Conservation (phyloP, 1,140 invertebrate species). For the Drosophila bifasciata region DNA sequence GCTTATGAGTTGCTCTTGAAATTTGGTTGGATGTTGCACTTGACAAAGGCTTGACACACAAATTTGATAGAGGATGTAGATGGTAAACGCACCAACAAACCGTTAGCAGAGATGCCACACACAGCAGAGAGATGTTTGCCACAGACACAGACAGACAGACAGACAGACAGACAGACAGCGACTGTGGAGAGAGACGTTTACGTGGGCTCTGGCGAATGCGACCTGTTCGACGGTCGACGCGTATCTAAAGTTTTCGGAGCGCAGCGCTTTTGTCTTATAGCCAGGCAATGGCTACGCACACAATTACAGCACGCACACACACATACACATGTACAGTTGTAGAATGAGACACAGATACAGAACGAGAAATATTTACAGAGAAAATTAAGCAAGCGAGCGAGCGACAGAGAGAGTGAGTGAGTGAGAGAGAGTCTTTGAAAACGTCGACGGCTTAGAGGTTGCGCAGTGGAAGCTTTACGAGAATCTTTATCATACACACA, state of each 20-base stretch:
- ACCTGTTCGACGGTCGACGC: conserved; percentile 63
- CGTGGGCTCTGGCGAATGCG: too few relatives aligned
- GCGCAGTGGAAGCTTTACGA: conserved; percentile 57
- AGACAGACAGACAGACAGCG: too few relatives aligned
- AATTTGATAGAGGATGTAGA: conserved; percentile 10
- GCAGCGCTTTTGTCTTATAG: conserved; percentile 69
- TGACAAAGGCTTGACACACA: conserved; percentile 34
- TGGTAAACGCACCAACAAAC: conserved; percentile 30
- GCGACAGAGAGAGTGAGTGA: conserved; percentile 7
- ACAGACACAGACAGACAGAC: too few relatives aligned
- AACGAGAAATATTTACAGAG: neutral
- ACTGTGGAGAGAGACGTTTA: too few relatives aligned
- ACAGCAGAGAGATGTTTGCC: neutral
- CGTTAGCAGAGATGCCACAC: conserved; percentile 18
- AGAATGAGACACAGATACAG: conserved; percentile 8
- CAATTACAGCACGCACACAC: neutral
- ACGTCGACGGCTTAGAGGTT: conserved; percentile 60
- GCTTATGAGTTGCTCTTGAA: conserved; percentile 5
- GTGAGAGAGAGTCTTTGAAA: conserved; percentile 14
- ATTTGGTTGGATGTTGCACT: conserved; percentile 31
- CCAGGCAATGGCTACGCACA: conserved; percentile 6
- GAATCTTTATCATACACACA: conserved; percentile 41
- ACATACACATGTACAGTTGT: neutral
- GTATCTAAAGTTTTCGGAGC: conserved; percentile 70
- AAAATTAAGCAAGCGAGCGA: neutral